Evolutionary conservation across 1,140 invertebrate species (phyloP), one percentile per base, ranked within the genome.

Genomic region (Aricia agestis): DNA sequence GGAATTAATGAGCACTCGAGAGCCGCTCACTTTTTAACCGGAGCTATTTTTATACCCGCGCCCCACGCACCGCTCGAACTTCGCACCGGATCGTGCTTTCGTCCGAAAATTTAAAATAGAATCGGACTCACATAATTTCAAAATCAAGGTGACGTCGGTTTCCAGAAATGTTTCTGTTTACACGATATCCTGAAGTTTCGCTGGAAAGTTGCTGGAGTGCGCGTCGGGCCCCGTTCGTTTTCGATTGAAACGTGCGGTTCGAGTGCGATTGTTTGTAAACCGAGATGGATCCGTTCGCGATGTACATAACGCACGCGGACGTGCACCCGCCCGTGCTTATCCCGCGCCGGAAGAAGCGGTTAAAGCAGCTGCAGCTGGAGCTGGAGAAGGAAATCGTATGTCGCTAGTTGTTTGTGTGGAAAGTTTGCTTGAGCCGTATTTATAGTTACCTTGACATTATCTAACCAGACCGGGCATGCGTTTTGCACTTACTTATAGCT

Each of bases 101-200:
- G 77, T 78, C 81, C 41, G 36, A 83, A 77, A 86, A 86, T 81
- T 89, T 83, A 90, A 90, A 90, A 91, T 91, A 90, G 85, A 84
- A 81, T 81, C 82, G 79, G 78, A 76, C 78, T 82, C 81, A 86
- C 82, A 78, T 80, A 83, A 84, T 82, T 88, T 91, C 87, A 90
- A 90, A 89, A 91, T 91, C 89, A 91, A 91, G 89, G 89, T 91
- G 86, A 91, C 82, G 82, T 73, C 81, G 84, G 82, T 85, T 86
- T 89, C 82, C 80, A 81, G 83, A 85, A 82, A 87, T 83, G 85
- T 77, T 81, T 61, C 72, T 80, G 82, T 82, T 83, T 82, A 82
- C 79, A 78, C 74, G 76, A 76, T 41, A 4, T 19, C 9, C 41
- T 25, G 18, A 69, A 41, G 67, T 36, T 69, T 69, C 58, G n/a